Base-by-base conservation (phyloP, 2,797 vertebrate species). In the Perodicticus potto region DNA sequence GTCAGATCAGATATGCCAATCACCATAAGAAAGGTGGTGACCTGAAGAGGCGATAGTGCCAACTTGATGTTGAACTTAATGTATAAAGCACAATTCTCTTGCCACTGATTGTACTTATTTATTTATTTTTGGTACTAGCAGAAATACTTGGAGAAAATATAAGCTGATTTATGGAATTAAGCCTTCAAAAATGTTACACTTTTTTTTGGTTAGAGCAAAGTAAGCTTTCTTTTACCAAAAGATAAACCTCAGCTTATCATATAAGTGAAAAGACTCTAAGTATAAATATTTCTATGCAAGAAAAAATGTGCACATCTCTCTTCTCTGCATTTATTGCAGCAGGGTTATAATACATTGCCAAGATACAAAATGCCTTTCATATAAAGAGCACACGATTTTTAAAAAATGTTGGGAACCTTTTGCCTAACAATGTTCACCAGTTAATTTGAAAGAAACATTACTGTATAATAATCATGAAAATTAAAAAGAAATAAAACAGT, bases 1-100 rank as follows among this genome's bases (percentile, higher is more conserved):
- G 95, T 76, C 53, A 69, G 92, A 94, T 96, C 91, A 94, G 88
- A 93, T 95, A 61, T 97, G 97, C 80, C 97, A 95, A 84, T 97
- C 97, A 93, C 76, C 45, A 3, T 43, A 81, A 78, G 53, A 93
- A 96, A 96, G 95, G 91, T 95, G 97, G 29, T 72, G 93, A 92
- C 97, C 94, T 10, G 1, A 45, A 84, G 89, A 96, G 80, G 76
- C 74, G 94, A 96, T 16, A 70, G 86, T 84, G 80, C 67, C 91
- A 94, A 89, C 32, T 90, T 23, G 0, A 91, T 32, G 20, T 32
- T 86, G 89, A 96, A 74, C 82, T 97, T 57, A 55, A 29, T 86
- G 89, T 91, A 65, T 23, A 61, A 11, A 83, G 5, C 29, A 69
- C 16, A 77, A 2, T 91, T 83, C 86, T 95, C 45, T 17, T 25